Evolutionary conservation across 2,797 vertebrate species (phyloP).

Genomic region (Tamandua tetradactyla): DNA sequence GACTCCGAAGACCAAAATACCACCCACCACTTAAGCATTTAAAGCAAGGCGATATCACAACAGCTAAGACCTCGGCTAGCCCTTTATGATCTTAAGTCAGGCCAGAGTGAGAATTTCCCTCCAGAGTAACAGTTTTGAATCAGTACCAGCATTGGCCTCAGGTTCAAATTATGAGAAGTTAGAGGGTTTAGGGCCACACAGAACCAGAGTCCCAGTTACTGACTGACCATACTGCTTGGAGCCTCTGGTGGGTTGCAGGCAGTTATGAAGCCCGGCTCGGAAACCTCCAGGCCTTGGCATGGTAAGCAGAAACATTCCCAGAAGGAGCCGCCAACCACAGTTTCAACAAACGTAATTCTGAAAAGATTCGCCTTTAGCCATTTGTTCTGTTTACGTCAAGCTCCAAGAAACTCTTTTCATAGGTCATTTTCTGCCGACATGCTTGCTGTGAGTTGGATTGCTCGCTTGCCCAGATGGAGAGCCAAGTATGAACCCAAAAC

Average conservation of each 20-base stretch:
- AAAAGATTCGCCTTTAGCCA: conserved; percentile 37
- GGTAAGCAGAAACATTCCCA: background rate
- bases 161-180: background rate
- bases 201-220: background rate
- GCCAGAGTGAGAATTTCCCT: background rate
- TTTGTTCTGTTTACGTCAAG: conserved; percentile 37
- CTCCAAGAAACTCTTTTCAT: conserved; percentile 29
- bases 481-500: background rate
- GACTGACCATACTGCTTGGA: background rate
- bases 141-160: background rate
- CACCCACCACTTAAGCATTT: background rate
- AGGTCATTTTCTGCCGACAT: conserved; percentile 39
- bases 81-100: background rate
- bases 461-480: conserved; percentile 30
- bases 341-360: conserved; percentile 3
- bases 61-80: fast-evolving
- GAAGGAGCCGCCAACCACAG: background rate
- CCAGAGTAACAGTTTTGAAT: background rate
- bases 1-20: background rate
- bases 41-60: background rate
- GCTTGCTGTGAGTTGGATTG: background rate
- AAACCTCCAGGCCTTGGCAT: background rate
- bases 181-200: background rate
- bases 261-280: background rate
- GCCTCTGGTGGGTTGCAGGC: background rate